These are phyloP conservation scores for Littorina saxatilis DNA, from an alignment of 1,140 invertebrate species.

Conservation along the genomic window DNA sequence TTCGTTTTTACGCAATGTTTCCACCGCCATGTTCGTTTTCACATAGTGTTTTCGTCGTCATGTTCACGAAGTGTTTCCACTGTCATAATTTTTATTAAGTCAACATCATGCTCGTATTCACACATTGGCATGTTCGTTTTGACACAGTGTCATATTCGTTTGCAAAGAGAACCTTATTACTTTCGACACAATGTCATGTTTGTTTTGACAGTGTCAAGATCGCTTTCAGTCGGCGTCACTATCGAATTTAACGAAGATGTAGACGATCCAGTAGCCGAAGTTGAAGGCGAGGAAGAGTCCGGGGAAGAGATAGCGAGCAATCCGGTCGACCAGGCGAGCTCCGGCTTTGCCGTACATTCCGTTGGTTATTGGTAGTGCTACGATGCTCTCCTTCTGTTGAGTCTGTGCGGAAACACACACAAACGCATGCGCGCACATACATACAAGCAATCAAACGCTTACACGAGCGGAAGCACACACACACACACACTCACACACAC, in stretches of 20 bases:
- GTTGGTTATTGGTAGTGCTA: background rate
- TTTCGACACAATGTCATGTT: too few species aligned
- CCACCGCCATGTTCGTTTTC: too few species aligned
- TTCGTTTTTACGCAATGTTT: too few species aligned
- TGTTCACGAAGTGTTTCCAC: too few species aligned
- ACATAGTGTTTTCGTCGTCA: too few species aligned
- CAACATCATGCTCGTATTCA: too few species aligned
- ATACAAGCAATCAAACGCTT: background rate
- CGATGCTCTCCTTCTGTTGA: background rate
- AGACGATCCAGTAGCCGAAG: slow-evolving; percentile 71
- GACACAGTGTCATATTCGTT: too few species aligned
- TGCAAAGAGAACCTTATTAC: too few species aligned
- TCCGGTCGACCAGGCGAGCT: slow-evolving; percentile 43
- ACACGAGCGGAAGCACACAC: slow-evolving; percentile 3
- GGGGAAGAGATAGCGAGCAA: slow-evolving; percentile 86
- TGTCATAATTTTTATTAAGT: too few species aligned
- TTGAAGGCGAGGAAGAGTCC: slow-evolving; percentile 89
- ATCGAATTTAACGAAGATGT: slow-evolving; percentile 41
- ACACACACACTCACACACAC: slow-evolving; percentile 21
- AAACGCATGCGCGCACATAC: background rate
- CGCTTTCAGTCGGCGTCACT: too few species aligned
- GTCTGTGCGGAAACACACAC: background rate
- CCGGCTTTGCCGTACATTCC: slow-evolving; percentile 42
- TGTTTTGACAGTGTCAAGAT: too few species aligned
- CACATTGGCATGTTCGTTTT: too few species aligned